Base-by-base conservation (phyloP, 2,113 vertebrate species). In the Parotia lawesii region DNA sequence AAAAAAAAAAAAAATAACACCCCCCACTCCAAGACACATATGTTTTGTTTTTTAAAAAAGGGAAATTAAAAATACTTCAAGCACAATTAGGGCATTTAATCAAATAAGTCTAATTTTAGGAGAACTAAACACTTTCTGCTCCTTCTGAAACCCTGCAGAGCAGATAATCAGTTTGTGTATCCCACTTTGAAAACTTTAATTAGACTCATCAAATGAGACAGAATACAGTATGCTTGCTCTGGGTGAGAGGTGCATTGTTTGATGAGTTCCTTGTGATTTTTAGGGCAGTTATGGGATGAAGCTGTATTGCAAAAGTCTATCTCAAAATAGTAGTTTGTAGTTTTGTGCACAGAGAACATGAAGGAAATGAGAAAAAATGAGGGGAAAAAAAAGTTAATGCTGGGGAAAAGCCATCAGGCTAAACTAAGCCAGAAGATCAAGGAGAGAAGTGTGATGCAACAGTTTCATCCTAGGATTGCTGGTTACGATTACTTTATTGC, bases 21-120 rank as follows among this genome's bases (percentile, higher is more conserved):
- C 2, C 6, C 16, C 3, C 1, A 1, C 20, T 6, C 33, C 9
- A 44, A 50, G 3, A 19, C 4, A 45, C 12, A 3, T 10, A 18
- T 1, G 5, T 54, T 45, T 56, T 62, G 5, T 48, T 60, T 87
- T 61, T 70, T 18, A 9, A n/a, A 51, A 60, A 58, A 48, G 10
- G 9, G n/a, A 70, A 85, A 79, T 54, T 29, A 33, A 79, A 85
- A 23, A 35, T 48, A 48, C 14, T 53, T 40, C 29, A 70, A 69
- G 38, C 8, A 25, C 0, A 0, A 31, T 61, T 87, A 60, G 20
- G 56, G 33, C 11, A 31, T 76, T 74, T 16, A 27, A 19, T 47
- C 11, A 50, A 61, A 21, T 29, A 73, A 42, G 5, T 47, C 47
- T 42, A 47, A 60, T 64, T 85, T 93, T 44, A 54, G 47, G 53